Evolutionary conservation across 2,888 invertebrate genomes (phyloP), one percentile per base, ranked within the genome.

Genomic region (Drosophila helvetica): DNA sequence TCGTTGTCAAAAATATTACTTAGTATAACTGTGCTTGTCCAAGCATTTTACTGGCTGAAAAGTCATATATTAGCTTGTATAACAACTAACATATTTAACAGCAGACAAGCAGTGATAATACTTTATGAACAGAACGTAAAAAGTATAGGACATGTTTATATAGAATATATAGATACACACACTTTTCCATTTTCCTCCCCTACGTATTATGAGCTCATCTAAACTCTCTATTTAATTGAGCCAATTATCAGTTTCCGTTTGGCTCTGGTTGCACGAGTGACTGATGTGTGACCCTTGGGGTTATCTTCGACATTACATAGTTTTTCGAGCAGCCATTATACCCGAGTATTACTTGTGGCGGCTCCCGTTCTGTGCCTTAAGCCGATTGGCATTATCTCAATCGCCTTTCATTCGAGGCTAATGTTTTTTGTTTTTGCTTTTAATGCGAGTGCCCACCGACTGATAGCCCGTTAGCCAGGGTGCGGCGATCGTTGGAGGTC

Each of bases 381-480:
- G 42, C 18, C 63, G 72, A 72, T 69, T 72, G 64, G 48, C 69
- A 72, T 51, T 72, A 72, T 69, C 72, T 69, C 69, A 71, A 73
- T 56, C 52, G 65, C 53, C n/a, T 61, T n/a, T 19, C 46, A 42
- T 47, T 55, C 27, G n/a, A 12, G 18, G 30, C 15, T n/a, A 47
- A 56, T n/a, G 53, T 48, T 71, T 55, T 59, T 15, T 33, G 30
- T 15, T 43, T 19, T 19, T 19, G 42, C 54, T 47, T 68, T 67
- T 57, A 68, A 57, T 67, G 68, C 27, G 25, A 30, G 17, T 18
- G 12, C 30, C 30, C 2, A 3, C 10, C 10, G 10, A 30, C 30
- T 30, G 30, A 30, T 18, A 15, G n/a, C 55, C 58, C 78, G 85
- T 83, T 75, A 69, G 78, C 59, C 66, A 74, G 81, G 88, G 82